These are phyloP conservation scores for Luperina testacea DNA, from an alignment of 2,888 invertebrate genomes.

Conservation along the genomic window DNA sequence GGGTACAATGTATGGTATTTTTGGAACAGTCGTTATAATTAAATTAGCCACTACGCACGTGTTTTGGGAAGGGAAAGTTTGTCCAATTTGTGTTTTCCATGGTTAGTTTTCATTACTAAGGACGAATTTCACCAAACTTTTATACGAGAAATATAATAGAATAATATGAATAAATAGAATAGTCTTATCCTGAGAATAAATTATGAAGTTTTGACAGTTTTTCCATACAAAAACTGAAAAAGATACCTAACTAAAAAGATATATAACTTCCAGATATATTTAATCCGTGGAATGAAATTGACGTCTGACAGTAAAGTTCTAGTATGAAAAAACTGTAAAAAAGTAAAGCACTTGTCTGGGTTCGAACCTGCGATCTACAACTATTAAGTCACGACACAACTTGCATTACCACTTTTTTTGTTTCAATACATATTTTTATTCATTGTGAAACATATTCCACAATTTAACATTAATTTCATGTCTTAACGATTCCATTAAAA, in stretches of 20 bases:
- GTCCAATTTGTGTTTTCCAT: not conserved
- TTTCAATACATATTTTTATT: conserved; percentile 80
- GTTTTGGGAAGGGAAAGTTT: not conserved
- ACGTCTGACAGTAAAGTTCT: not conserved
- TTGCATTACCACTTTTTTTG: too few relatives aligned
- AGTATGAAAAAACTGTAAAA: not conserved
- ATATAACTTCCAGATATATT: not conserved
- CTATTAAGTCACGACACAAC: not conserved
- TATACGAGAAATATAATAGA: not conserved
- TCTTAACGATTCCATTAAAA: conserved; percentile 65
- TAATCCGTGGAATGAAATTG: not conserved
- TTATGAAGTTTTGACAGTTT: not conserved
- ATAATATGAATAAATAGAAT: too few relatives aligned
- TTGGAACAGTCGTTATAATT: conserved; percentile 14
- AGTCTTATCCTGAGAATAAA: too few relatives aligned
- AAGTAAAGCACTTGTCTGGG: not conserved
- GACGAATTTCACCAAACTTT: not conserved
- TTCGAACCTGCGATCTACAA: not conserved
- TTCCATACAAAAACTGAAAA: not conserved
- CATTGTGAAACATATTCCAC: conserved; percentile 82
- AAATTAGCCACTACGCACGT: not conserved
- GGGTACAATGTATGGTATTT: conserved; percentile 23
- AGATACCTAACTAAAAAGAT: not conserved
- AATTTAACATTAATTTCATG: conserved; percentile 78
- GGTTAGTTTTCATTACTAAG: not conserved